Conservation (phyloP, 2,888 invertebrate genomes). For the Tricholauxania praeusta region DNA sequence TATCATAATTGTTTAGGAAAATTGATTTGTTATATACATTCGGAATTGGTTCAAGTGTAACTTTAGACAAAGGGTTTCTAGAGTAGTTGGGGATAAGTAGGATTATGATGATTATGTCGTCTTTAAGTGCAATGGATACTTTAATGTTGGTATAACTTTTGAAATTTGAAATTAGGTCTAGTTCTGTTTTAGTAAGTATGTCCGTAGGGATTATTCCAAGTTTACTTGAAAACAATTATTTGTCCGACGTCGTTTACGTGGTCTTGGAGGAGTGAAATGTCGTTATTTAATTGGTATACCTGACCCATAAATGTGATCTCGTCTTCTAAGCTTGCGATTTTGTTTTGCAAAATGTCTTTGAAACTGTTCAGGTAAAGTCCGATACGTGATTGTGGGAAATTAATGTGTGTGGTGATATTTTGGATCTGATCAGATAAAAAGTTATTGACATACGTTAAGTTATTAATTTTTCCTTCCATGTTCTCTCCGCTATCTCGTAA, state of each 20-base stretch:
- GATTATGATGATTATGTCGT: too few species aligned
- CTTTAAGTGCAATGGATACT: too few species aligned
- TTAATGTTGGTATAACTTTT: too few species aligned
- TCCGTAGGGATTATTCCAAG: not conserved
- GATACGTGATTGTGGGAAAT: constrained; percentile 41
- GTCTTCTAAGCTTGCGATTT: constrained; percentile 41
- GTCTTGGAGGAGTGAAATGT: constrained; percentile 37
- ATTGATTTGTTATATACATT: not conserved
- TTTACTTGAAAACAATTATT: constrained; percentile 45
- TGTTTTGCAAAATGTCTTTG: constrained; percentile 35
- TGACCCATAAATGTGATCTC: constrained; percentile 44
- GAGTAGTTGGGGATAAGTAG: too few species aligned
- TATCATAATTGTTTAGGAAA: constrained; percentile 7
- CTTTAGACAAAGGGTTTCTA: too few species aligned
- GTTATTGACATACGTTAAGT: constrained; percentile 34
- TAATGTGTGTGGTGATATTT: constrained; percentile 47
- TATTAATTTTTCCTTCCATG: constrained; percentile 36
- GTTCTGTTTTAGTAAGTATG: too few species aligned
- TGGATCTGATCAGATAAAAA: constrained; percentile 41
- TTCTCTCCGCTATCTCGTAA: constrained; percentile 34
- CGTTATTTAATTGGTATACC: constrained; percentile 44
- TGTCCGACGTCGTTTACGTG: constrained; percentile 42
- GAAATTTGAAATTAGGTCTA: too few species aligned
- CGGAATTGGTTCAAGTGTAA: constrained; percentile 1
- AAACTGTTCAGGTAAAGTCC: constrained; percentile 41